phyloP scores from a whole-genome alignment of 53 echinoderm and acorn worm species.

The Antedon mediterranea region DNA sequence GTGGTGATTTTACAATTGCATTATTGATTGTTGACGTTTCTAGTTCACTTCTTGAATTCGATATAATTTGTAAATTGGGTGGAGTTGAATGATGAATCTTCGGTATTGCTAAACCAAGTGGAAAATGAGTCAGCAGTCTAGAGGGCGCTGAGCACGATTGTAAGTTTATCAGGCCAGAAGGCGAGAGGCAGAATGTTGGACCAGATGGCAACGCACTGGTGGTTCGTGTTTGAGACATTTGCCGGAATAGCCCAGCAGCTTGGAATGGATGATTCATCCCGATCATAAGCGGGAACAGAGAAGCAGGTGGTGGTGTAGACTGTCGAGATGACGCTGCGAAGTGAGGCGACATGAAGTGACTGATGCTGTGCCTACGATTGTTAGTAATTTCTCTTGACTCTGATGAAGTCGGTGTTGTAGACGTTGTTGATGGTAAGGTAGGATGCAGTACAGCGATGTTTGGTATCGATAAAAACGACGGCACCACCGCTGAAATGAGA shows the following conservation, averaged over 20 bases:
- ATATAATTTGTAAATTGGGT: not conserved
- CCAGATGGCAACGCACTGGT: not conserved
- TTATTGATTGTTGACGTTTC: not conserved
- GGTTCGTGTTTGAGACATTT: not conserved
- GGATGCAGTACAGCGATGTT: not conserved
- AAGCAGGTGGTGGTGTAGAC: not conserved
- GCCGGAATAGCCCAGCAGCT: not conserved
- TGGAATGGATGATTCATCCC: not conserved
- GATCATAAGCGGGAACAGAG: not conserved
- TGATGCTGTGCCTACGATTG: not conserved
- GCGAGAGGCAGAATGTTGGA: not conserved
- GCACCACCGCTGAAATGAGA: not conserved
- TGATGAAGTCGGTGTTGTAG: not conserved
- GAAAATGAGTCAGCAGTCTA: not conserved
- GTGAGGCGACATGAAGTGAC: not conserved
- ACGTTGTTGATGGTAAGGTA: not conserved
- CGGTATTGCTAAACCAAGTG: not conserved
- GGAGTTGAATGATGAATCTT: not conserved
- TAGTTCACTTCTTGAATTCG: not conserved
- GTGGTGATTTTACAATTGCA: not conserved
- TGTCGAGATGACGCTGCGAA: not conserved
- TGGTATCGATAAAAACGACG: not conserved
- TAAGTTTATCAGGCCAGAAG: not conserved
- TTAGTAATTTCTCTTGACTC: not conserved
- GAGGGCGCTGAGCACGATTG: not conserved